phyloP scores from a whole-genome alignment of 2,113 vertebrate genomes.

The Rhodinocichla rosea region DNA sequence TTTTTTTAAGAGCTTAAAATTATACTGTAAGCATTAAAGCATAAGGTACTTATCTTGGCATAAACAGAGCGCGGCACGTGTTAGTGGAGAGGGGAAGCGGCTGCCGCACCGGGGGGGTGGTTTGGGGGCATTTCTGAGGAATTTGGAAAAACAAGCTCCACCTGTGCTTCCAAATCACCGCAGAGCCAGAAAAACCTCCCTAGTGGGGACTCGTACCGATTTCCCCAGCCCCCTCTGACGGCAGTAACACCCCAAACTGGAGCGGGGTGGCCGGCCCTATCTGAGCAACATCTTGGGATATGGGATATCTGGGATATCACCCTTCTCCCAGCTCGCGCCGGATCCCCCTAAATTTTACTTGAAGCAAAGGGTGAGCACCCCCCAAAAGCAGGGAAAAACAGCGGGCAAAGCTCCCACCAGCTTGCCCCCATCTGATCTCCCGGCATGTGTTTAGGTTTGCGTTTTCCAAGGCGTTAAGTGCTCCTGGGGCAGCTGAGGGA shows the following conservation, averaged over 20 bases:
- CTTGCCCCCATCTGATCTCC: not conserved
- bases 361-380: not conserved
- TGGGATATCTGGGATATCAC: not conserved
- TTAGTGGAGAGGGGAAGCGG: slow-evolving; percentile 37
- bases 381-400: not conserved
- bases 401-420: not conserved
- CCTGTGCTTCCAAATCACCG: not conserved
- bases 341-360: not conserved
- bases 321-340: not conserved
- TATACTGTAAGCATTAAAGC: slow-evolving; percentile 53
- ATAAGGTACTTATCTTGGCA: slow-evolving; percentile 26
- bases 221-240: not conserved
- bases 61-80: slow-evolving; percentile 9
- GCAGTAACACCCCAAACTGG: not conserved
- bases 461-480: slow-evolving; percentile 59
- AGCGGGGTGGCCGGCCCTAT: not conserved
- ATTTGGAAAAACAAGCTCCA: not conserved
- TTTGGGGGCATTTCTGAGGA: not conserved
- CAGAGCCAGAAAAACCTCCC: not conserved
- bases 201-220: not conserved
- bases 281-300: accelerated
- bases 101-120: not conserved
- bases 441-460: not conserved
- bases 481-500: slow-evolving; percentile 5
- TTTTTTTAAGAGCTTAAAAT: slow-evolving; percentile 56